These are phyloP conservation scores for Natrix natrix DNA, from an alignment of 2,797 vertebrate species.

Conservation along the genomic window DNA sequence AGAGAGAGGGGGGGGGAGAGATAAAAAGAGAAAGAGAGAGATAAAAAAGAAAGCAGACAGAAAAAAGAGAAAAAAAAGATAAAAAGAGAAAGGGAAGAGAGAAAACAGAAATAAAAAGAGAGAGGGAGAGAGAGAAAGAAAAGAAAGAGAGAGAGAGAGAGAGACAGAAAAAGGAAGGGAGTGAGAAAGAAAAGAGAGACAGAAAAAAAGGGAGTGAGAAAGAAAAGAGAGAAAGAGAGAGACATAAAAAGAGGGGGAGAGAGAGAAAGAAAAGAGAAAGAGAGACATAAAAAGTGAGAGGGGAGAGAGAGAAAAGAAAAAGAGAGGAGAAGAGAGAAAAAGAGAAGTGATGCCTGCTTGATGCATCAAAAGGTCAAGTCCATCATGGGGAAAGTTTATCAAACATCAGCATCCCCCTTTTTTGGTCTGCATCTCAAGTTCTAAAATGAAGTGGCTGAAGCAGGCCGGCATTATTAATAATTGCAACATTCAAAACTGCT, in stretches of 20 bases:
- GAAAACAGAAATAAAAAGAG: not conserved
- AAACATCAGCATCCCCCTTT: slow-evolving; percentile 2
- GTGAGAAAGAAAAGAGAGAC: too few species aligned
- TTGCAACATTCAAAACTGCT: slow-evolving; percentile 40
- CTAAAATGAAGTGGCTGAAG: slow-evolving; percentile 51
- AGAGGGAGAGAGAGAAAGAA: too few species aligned
- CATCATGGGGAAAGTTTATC: slow-evolving; percentile 34
- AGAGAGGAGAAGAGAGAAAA: not conserved
- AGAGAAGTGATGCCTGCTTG: slow-evolving; percentile 22
- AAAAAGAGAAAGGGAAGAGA: too few species aligned
- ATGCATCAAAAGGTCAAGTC: slow-evolving; percentile 57
- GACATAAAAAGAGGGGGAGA: too few species aligned
- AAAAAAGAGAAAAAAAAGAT: not conserved
- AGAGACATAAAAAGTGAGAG: not conserved
- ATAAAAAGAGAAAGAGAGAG: too few species aligned
- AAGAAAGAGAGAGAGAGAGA: not conserved
- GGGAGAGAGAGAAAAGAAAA: not conserved
- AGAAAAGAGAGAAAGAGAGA: not conserved
- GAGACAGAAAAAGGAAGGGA: not conserved
- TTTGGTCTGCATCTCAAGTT: slow-evolving; percentile 48
- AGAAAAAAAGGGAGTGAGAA: not conserved
- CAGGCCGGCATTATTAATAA: slow-evolving; percentile 37
- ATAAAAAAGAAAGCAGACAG: too few species aligned
- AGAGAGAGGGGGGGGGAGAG: not conserved
- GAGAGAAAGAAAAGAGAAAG: too few species aligned